phyloP scores from a whole-genome alignment of 2,797 vertebrate species.

The Cyprinodon diabolis region DNA sequence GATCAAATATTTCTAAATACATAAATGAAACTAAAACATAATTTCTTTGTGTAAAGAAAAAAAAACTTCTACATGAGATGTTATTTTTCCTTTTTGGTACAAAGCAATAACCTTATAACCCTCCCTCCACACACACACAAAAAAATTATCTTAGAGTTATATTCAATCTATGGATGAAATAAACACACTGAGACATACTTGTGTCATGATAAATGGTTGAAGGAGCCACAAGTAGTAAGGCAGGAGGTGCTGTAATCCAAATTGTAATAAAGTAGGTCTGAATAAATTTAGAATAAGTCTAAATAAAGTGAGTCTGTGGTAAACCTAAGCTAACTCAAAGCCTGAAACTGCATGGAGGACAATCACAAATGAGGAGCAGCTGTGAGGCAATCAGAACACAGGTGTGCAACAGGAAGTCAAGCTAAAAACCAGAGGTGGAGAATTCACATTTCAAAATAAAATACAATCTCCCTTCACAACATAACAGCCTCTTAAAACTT shows the following conservation, averaged over 20 bases:
- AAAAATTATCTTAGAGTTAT: background rate
- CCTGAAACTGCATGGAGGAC: background rate
- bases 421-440: background rate
- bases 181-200: background rate
- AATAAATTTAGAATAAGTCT: background rate
- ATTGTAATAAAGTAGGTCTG: background rate
- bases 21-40: background rate
- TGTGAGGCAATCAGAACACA: background rate
- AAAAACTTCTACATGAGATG: too few species aligned
- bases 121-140: too few species aligned
- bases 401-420: background rate
- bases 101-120: too few species aligned
- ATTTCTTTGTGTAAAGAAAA: too few species aligned
- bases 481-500: constrained; percentile 16
- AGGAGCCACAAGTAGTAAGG: background rate
- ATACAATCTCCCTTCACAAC: constrained; percentile 45
- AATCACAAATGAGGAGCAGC: background rate
- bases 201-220: background rate
- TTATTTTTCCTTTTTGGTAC: too few species aligned
- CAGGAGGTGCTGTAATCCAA: background rate
- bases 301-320: background rate
- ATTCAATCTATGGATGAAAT: background rate
- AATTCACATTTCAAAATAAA: background rate
- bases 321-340: background rate
- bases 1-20: background rate